Base-by-base conservation (phyloP, 1,140 invertebrate species). In the Drosophila leontia region DNA sequence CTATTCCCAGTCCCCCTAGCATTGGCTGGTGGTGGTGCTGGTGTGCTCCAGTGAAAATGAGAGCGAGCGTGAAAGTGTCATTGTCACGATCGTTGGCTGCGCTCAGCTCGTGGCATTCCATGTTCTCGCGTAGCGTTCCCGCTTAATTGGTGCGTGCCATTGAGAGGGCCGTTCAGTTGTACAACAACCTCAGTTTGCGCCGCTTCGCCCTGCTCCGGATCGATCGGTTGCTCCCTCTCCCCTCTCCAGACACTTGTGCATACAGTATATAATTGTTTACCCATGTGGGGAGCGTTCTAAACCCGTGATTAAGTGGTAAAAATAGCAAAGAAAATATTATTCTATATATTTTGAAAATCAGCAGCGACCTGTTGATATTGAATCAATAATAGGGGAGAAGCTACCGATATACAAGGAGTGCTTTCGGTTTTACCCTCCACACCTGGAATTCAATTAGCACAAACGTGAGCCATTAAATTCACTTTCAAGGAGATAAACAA, bases 51-150 rank as follows among this genome's bases (percentile, higher is more conserved):
- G 62, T 82, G 83, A 80, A 79, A 83, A 75, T 75, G 76, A 82
- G 80, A 80, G 81, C 77, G 80, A 70, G 71, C 84, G 71, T 62
- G 76, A 86, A 86, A 86, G 82, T 82, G 63, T 48, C 80, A 75
- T 62, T 82, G 75, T 77, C 72, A 58, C 56, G 74, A 78, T 78
- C 64, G 57, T 15, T 41, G 8, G 61, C 39, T 37, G 19, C 39
- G 39, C 17, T 59, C 42, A 19, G 63, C 42, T 69, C 57, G 53
- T 60, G 47, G 55, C 63, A 68, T 69, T 74, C 51, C 60, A 51
- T 47, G 39, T 53, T 61, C 53, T 55, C 62, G 71, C 23, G 35
- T 1, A 35, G 26, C 23, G 56, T 70, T 79, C 81, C 75, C 82
- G 70, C 53, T 67, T 88, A 90, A 87, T 87, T 87, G 74, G 65